phyloP scores from a whole-genome alignment of 2,888 invertebrate species.

The Clunio marinus region DNA sequence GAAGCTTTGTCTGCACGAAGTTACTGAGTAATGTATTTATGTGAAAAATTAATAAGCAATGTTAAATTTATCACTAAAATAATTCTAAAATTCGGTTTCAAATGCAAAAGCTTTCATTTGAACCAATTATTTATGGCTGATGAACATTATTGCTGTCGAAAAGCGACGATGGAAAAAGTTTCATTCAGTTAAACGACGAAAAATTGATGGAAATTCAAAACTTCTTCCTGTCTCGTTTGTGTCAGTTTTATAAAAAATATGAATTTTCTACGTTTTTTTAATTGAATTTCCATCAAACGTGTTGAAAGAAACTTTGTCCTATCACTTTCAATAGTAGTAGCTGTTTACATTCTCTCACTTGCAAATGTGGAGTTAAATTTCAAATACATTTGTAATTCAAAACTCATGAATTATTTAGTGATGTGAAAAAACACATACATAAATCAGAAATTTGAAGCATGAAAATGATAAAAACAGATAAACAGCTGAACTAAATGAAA shows the following conservation, averaged over 20 bases:
- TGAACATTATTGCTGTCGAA: too few relatives aligned
- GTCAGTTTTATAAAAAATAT: conserved; percentile 38
- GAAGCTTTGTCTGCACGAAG: too few relatives aligned
- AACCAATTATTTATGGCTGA: too few relatives aligned
- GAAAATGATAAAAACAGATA: not conserved
- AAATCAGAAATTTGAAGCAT: not conserved
- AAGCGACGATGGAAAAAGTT: not conserved
- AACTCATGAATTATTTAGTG: too few relatives aligned
- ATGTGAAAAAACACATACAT: too few relatives aligned
- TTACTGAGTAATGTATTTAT: too few relatives aligned
- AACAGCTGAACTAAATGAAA: too few relatives aligned
- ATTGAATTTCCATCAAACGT: conserved; percentile 22
- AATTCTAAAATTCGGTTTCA: too few relatives aligned
- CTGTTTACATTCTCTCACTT: not conserved
- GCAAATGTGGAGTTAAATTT: not conserved
- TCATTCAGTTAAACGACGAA: not conserved
- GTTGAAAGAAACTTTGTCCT: not conserved
- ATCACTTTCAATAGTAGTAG: too few relatives aligned
- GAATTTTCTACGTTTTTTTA: not conserved
- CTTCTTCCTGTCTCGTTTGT: not conserved
- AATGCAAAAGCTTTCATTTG: too few relatives aligned
- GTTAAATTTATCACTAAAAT: too few relatives aligned
- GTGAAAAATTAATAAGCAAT: too few relatives aligned
- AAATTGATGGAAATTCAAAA: conserved; percentile 26
- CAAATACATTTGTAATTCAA: not conserved